Base-by-base conservation (phyloP, 2,113 vertebrate genomes). In the Urocolius indicus region DNA sequence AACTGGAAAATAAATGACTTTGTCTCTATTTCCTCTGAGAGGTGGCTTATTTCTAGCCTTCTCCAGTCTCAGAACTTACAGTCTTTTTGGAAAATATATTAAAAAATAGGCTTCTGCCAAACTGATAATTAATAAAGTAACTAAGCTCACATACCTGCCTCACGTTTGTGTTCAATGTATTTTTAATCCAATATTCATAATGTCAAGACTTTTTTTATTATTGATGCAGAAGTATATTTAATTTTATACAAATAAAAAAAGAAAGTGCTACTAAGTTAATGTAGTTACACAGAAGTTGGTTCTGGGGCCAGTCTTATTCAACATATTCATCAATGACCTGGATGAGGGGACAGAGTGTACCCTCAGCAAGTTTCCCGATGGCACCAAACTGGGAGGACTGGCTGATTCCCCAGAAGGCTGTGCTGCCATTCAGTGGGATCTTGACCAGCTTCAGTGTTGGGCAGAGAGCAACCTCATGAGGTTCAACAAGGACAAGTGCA, bases 51-150 rank as follows among this genome's bases (percentile, higher is more conserved):
- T 94, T 94, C 66, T 57, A 76, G n/a, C 29, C 16, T 7, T 48
- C 3, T 7, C 5, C 19, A 0, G 1, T 7, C 41, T 65, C 30
- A 66, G 81, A 89, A 61, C 27, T 41, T 32, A 27, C 0, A 2
- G 34, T 45, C 24, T 75, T 74, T 72, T 65, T 84, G 84, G 61
- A 83, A 79, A 73, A 34, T 2, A 13, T 38, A 63, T 16, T 69
- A 2, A 83, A 76, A 80, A 12, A 71, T n/a, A 29, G 10, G 14
- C 48, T 84, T 83, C 85, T 86, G 55, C 12, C 32, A 52, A 80
- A 67, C 36, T 61, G 18, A 41, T 80, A 76, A 85, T 72, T 59
- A 93, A 66, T 41, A 87, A 89, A 65, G 26, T 34, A 89, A 90
- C 41, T 6, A 87, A 15, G 23, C 4, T 62, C 30, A 54, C 10